These are phyloP conservation scores for Metopolophium dirhodum DNA, from an alignment of 1,140 invertebrate species.

Conservation along the genomic window DNA sequence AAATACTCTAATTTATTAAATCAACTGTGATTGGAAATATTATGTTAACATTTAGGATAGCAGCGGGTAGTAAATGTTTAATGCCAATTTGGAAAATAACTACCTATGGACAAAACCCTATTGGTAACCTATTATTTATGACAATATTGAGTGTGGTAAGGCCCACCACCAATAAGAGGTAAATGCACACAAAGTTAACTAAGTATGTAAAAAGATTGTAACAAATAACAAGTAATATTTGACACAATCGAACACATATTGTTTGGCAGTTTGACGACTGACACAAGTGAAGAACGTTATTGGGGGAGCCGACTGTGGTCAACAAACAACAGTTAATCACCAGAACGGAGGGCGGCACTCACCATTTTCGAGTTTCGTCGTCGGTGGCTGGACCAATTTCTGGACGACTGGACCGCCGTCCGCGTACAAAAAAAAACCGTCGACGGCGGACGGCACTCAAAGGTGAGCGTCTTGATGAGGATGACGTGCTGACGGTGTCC, in stretches of 20 bases:
- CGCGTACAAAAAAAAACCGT: neutral
- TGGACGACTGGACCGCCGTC: neutral
- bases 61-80: neutral
- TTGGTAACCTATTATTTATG: neutral
- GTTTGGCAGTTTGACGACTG: neutral
- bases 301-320: neutral
- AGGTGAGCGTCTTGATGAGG: too few relatives aligned
- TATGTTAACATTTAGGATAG: neutral
- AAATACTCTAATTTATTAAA: neutral
- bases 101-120: neutral
- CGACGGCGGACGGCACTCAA: neutral
- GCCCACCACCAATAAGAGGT: neutral
- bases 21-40: neutral
- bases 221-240: neutral
- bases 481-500: neutral
- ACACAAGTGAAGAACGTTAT: too few relatives aligned
- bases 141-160: neutral
- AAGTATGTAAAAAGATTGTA: neutral
- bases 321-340: neutral
- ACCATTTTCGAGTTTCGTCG: conserved; percentile 21
- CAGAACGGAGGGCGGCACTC: neutral
- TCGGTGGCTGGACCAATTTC: neutral
- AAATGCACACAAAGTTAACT: neutral
- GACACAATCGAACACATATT: neutral
- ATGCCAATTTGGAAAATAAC: neutral